These are phyloP conservation scores for Macrochelys suwanniensis DNA, from an alignment of 2,797 vertebrate species.

Conservation along the genomic window DNA sequence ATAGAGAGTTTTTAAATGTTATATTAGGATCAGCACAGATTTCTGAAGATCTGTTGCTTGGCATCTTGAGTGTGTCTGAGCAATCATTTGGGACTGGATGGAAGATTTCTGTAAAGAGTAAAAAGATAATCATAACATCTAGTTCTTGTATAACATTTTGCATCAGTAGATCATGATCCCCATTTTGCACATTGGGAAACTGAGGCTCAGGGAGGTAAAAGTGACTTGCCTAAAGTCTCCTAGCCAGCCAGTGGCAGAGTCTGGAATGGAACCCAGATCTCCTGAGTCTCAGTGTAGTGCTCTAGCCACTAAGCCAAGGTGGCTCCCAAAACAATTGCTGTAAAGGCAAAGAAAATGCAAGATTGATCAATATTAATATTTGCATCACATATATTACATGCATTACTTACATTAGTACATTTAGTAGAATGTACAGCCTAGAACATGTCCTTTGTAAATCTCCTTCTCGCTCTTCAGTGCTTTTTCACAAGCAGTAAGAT, in stretches of 20 bases:
- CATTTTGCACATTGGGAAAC: neutral
- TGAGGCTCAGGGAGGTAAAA: neutral
- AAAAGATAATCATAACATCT: conserved; percentile 68
- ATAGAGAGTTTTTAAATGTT: conserved; percentile 77
- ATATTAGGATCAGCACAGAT: conserved; percentile 47
- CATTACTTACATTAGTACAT: neutral
- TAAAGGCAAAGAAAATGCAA: neutral
- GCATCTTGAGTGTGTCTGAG: conserved; percentile 35
- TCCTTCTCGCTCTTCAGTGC: neutral
- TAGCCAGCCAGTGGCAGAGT: neutral
- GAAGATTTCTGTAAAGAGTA: conserved; percentile 52
- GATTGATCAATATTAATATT: rapidly evolving
- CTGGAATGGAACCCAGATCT: neutral
- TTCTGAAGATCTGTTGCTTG: conserved; percentile 24
- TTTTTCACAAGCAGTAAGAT: neutral
- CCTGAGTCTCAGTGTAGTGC: neutral
- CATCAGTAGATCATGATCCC: neutral
- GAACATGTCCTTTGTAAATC: neutral
- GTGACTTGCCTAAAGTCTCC: neutral
- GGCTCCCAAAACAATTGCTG: neutral
- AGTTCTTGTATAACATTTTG: neutral
- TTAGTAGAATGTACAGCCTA: neutral
- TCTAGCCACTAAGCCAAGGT: neutral
- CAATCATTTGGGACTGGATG: neutral
- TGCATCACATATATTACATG: neutral